Evolutionary conservation across 2,113 vertebrate species (phyloP).

Genomic region (Melanotaenia duboulayi): DNA sequence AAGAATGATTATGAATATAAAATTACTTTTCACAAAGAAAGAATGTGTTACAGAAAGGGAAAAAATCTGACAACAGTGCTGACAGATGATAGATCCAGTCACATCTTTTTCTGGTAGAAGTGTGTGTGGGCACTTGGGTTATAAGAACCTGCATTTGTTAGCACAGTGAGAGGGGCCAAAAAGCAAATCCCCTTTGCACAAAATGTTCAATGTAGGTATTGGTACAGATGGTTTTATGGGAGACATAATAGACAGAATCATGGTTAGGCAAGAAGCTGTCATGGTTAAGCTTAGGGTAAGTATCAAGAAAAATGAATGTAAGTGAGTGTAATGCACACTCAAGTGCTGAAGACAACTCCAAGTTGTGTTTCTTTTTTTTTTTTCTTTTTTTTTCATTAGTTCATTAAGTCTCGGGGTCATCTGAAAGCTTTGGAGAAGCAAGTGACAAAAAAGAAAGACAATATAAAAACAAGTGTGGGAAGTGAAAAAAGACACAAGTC

Average conservation of each 20-base stretch:
- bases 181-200: not conserved
- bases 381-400: slow-evolving; percentile 26
- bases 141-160: not conserved
- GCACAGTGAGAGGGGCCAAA: not conserved
- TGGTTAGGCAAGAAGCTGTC: not conserved
- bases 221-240: not conserved
- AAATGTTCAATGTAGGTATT: not conserved
- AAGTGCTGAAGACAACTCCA: slow-evolving; percentile 1
- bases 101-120: slow-evolving; percentile 37
- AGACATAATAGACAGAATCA: not conserved
- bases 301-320: not conserved
- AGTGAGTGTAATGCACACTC: not conserved
- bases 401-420: slow-evolving; percentile 34
- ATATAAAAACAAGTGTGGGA: slow-evolving; percentile 14
- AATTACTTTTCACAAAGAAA: slow-evolving; percentile 35
- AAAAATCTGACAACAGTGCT: slow-evolving; percentile 39
- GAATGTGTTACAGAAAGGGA: not conserved
- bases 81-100: slow-evolving; percentile 27
- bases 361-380: slow-evolving; percentile 3
- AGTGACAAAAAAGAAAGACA: slow-evolving; percentile 26
- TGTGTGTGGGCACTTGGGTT: not conserved
- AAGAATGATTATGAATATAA: slow-evolving; percentile 54
- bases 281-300: not conserved
- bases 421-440: slow-evolving; percentile 22
- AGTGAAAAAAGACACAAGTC: slow-evolving; percentile 41